Base-by-base conservation (phyloP, 1,140 invertebrate genomes). In the Nautilus pompilius region DNA sequence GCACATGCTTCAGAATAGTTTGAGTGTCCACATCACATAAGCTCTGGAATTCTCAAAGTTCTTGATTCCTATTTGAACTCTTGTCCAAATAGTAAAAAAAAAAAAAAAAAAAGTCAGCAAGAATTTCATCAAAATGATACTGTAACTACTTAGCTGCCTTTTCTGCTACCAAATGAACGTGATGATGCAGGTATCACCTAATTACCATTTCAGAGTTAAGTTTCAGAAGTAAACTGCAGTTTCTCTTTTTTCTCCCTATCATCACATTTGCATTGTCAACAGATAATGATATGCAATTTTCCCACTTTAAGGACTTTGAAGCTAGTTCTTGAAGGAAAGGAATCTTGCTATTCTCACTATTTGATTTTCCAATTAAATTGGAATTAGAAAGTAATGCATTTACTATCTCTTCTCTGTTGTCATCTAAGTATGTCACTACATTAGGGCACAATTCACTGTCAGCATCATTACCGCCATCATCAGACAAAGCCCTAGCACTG, bases 181-280 rank as follows among this genome's bases (percentile, higher is more conserved):
- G n/a, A n/a, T n/a, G n/a, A n/a, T n/a, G n/a, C n/a, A n/a, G n/a
- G n/a, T n/a, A n/a, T n/a, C n/a, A n/a, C n/a, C n/a, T n/a, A n/a
- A n/a, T n/a, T n/a, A n/a, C n/a, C n/a, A n/a, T n/a, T n/a, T n/a
- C n/a, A n/a, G n/a, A n/a, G n/a, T n/a, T n/a, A n/a, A n/a, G n/a
- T n/a, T n/a, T n/a, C n/a, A n/a, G n/a, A n/a, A n/a, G n/a, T n/a
- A n/a, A n/a, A n/a, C n/a, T n/a, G n/a, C n/a, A n/a, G n/a, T n/a
- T n/a, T 17, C 45, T 29, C 51, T 60, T 60, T 8, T 60, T 60
- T 22, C 28, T 60, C n/a, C 58, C 58, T n/a, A 41, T 60, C 58
- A 60, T 60, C 41, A 60, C 58, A 49, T 46, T 48, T 13, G 41
- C 58, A 60, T 60, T 60, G 28, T 60, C 58, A 30, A n/a, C 33